These are phyloP conservation scores for Ctenicera cuprea DNA, from an alignment of 2,888 invertebrate genomes.

Conservation along the genomic window DNA sequence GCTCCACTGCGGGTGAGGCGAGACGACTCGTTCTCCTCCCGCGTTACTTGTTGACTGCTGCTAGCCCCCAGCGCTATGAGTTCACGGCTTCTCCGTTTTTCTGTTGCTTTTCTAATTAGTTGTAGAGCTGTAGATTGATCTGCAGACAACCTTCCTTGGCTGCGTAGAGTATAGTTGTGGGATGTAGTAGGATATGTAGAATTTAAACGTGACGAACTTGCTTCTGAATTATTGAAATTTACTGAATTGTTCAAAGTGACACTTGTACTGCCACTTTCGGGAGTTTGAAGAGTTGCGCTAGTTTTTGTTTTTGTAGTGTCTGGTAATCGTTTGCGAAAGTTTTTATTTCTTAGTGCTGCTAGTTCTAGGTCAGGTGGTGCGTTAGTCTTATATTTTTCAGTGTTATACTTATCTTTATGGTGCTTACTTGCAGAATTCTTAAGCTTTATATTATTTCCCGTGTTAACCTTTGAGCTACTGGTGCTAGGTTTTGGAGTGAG, in stretches of 20 bases:
- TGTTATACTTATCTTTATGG: conserved; percentile 33
- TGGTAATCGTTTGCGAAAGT: conserved; percentile 36
- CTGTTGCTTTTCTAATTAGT: conserved; percentile 64
- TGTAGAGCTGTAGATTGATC: conserved; percentile 53
- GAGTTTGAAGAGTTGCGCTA: neutral
- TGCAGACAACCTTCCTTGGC: conserved; percentile 66
- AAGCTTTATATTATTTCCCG: conserved; percentile 39
- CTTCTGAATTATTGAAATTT: conserved; percentile 49
- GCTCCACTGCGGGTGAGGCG: conserved; percentile 75
- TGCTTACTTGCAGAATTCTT: conserved; percentile 41
- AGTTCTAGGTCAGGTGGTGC: conserved; percentile 2
- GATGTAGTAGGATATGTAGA: conserved; percentile 61
- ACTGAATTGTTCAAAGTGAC: conserved; percentile 24
- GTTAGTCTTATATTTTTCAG: conserved; percentile 22
- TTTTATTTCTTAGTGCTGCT: neutral
- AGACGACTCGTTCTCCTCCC: conserved; percentile 73
- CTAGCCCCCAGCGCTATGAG: conserved; percentile 77
- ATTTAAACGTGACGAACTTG: conserved; percentile 60
- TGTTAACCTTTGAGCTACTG: conserved; percentile 34
- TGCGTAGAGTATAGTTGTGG: conserved; percentile 71
- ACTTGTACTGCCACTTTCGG: conserved; percentile 28
- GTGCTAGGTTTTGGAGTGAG: conserved; percentile 39
- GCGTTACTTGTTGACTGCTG: conserved; percentile 70
- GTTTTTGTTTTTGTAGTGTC: conserved; percentile 44
- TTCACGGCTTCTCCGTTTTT: conserved; percentile 66